Evolutionary conservation across 2,797 vertebrate species (phyloP).

Genomic region (Danio choprae): DNA sequence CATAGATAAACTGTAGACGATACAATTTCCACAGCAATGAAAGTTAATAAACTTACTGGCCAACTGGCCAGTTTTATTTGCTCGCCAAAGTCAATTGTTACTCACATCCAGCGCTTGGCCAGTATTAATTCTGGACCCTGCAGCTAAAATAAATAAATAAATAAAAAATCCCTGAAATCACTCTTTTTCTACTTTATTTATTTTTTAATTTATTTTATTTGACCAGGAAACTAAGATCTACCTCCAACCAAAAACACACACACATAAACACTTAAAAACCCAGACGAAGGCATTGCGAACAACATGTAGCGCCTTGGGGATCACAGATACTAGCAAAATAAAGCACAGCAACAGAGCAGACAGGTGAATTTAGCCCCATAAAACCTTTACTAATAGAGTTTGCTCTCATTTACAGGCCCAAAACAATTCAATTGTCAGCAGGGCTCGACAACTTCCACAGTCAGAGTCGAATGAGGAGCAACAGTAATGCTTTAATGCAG

Average conservation of each 20-base stretch:
- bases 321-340: conserved; percentile 61
- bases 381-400: conserved; percentile 68
- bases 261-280: conserved; percentile 31
- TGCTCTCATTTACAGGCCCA: conserved; percentile 66
- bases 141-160: background rate
- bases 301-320: conserved; percentile 42
- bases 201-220: conserved; percentile 28
- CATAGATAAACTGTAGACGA: conserved; percentile 7
- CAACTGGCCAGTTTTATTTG: conserved; percentile 34
- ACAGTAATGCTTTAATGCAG: conserved; percentile 63
- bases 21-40: background rate
- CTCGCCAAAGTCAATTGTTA: conserved; percentile 18
- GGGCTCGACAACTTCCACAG: conserved; percentile 57
- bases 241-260: background rate
- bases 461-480: conserved; percentile 56
- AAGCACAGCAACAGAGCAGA: conserved; percentile 46
- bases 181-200: conserved; percentile 10
- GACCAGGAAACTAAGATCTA: conserved; percentile 2
- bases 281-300: conserved; percentile 22
- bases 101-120: background rate
- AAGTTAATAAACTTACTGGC: conserved; percentile 23
- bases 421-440: conserved; percentile 66
- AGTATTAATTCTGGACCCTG: conserved; percentile 30
- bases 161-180: background rate
- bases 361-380: conserved; percentile 67